These are phyloP conservation scores for Bovichtus variegatus DNA, from an alignment of 2,797 vertebrate genomes.

Conservation along the genomic window DNA sequence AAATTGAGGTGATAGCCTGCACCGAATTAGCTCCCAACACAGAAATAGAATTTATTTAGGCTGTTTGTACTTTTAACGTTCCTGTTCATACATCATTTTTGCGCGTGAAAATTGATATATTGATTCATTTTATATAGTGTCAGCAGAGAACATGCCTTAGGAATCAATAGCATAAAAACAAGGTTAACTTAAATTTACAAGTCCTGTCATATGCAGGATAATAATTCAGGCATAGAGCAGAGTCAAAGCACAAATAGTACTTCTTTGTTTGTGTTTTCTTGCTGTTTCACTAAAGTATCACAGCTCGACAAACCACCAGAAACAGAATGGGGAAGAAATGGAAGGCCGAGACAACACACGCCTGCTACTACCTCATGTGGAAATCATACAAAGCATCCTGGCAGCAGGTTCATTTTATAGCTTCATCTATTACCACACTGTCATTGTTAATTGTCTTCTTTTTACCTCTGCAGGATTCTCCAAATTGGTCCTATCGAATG, in stretches of 20 bases:
- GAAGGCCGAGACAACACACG: conserved; percentile 91
- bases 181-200: conserved; percentile 68
- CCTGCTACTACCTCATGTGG: conserved; percentile 96
- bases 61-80: conserved; percentile 40
- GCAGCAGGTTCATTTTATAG: conserved; percentile 99
- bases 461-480: conserved; percentile 99
- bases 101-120: conserved; percentile 61
- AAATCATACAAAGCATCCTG: conserved; percentile 99
- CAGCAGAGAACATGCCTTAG: conserved; percentile 41
- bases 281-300: conserved; percentile 21
- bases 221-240: conserved; percentile 64
- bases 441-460: conserved; percentile 99
- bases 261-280: not conserved
- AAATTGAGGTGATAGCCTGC: not conserved
- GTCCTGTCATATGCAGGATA: conserved; percentile 73
- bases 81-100: conserved; percentile 30
- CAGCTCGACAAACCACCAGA: conserved; percentile 36
- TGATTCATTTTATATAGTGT: conserved; percentile 68
- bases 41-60: conserved; percentile 31
- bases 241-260: conserved; percentile 6
- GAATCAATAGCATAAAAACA: conserved; percentile 74
- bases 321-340: conserved; percentile 85
- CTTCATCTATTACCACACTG: conserved; percentile 99
- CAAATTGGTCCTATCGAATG: conserved; percentile 99
- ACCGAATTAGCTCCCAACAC: conserved; percentile 11